These are phyloP conservation scores for Sebastiscus albofasciatus DNA, from an alignment of 2,797 vertebrate species.

Conservation along the genomic window DNA sequence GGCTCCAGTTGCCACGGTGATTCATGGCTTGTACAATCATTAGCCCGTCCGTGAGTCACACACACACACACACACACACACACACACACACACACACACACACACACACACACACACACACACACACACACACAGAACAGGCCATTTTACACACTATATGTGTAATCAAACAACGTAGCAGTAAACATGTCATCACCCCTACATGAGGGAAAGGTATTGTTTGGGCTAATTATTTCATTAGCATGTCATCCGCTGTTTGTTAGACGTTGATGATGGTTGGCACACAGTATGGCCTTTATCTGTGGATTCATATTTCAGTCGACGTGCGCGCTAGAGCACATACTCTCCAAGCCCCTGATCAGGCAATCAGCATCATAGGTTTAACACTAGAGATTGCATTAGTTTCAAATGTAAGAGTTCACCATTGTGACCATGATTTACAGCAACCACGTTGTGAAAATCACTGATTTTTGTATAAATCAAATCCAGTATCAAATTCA, in stretches of 20 bases:
- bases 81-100: neutral
- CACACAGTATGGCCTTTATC: constrained; percentile 1
- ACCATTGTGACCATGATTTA: neutral
- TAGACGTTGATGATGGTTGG: constrained; percentile 1
- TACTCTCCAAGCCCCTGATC: neutral
- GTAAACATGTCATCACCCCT: constrained; percentile 27
- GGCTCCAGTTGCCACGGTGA: constrained; percentile 60
- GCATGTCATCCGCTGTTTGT: constrained; percentile 14
- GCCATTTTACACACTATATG: constrained; percentile 38
- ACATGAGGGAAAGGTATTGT: constrained; percentile 7
- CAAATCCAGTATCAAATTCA: neutral
- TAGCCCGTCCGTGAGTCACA: constrained; percentile 60
- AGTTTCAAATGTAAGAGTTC: neutral
- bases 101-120: neutral
- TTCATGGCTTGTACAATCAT: constrained; percentile 61
- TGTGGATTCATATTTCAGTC: neutral
- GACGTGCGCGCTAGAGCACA: neutral
- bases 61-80: neutral
- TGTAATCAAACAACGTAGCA: constrained; percentile 39
- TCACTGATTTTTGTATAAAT: neutral
- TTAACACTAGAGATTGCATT: neutral
- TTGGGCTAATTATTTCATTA: constrained; percentile 53
- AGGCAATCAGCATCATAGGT: neutral
- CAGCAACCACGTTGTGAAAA: neutral
- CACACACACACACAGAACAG: neutral